A percentile compares a stretch with the other conserved stretches of the same genome.
Conservation (phyloP, 1,140 invertebrate genomes). For the Brachionus koreanus region DNA sequence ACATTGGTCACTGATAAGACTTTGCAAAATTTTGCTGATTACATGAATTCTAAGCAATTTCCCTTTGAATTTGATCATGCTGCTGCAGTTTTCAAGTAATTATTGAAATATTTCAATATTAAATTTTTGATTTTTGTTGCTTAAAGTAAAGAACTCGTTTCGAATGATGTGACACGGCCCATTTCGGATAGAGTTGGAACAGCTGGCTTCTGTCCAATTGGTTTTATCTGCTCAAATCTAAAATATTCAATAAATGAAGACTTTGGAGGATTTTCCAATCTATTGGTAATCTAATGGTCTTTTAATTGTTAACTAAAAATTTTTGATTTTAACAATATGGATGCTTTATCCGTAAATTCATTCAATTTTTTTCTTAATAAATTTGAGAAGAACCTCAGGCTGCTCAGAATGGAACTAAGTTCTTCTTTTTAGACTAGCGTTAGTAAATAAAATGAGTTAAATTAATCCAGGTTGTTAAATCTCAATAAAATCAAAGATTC, state of each 20-base stretch:
- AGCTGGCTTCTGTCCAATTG: conserved; percentile 5
- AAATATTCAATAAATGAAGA: conserved; percentile 41
- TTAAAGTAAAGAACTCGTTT: conserved; percentile 13
- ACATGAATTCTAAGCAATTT: conserved; percentile 11
- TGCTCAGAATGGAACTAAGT: too few relatives aligned
- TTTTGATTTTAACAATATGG: neutral
- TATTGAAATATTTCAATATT: neutral
- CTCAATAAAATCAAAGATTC: too few relatives aligned
- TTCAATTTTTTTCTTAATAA: too few relatives aligned
- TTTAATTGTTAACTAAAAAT: neutral
- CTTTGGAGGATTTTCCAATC: conserved; percentile 22
- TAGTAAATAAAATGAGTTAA: too few relatives aligned
- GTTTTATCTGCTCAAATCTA: neutral
- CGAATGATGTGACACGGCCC: neutral
- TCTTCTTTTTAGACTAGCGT: too few relatives aligned
- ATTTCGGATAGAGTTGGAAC: neutral
- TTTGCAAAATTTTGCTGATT: neutral
- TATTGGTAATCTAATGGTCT: neutral
- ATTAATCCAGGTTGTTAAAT: too few relatives aligned
- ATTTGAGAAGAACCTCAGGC: too few relatives aligned
- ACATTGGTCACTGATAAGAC: neutral
- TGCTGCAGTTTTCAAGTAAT: conserved; percentile 15
- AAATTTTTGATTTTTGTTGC: neutral
- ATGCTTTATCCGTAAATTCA: neutral
- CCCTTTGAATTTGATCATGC: conserved; percentile 38